phyloP scores from a whole-genome alignment of 2,797 vertebrate genomes.

The Chromis chromis region DNA sequence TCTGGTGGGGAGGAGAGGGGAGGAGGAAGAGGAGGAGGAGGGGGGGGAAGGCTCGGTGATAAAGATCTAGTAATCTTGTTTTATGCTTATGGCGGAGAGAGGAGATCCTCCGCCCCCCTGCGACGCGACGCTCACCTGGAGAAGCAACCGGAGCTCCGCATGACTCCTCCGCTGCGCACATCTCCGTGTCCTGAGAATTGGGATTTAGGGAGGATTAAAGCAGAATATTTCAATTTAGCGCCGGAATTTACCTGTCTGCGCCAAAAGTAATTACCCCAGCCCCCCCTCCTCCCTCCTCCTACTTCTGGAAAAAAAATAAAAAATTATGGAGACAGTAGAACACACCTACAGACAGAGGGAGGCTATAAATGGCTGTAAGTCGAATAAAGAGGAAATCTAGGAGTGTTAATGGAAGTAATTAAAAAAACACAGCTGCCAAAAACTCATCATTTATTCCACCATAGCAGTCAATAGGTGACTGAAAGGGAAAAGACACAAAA shows the following conservation, averaged over 20 bases:
- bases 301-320: constrained; percentile 34
- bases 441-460: constrained; percentile 38
- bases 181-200: constrained; percentile 65
- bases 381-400: constrained; percentile 60
- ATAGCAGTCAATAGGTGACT: constrained; percentile 41
- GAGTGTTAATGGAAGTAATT: constrained; percentile 65
- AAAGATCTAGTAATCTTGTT: constrained; percentile 78
- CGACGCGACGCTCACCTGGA: constrained; percentile 77
- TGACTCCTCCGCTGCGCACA: constrained; percentile 56
- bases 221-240: constrained; percentile 76
- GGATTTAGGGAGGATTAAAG: constrained; percentile 77
- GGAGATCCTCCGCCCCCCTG: constrained; percentile 65
- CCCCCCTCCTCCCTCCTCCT: constrained; percentile 5
- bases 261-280: constrained; percentile 70
- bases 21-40: background rate
- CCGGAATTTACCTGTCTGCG: constrained; percentile 72
- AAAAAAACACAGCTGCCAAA: constrained; percentile 53
- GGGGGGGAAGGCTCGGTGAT: constrained; percentile 40
- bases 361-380: constrained; percentile 52
- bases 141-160: constrained; percentile 63
- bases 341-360: constrained; percentile 47
- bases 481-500: constrained; percentile 36
- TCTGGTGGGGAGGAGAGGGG: background rate
- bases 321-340: constrained; percentile 62
- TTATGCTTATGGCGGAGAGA: constrained; percentile 69